Evolutionary conservation across 92 coral and sea anemone species (phyloP), one percentile per base, ranked within the genome.

Genomic region (Bergia puertoricense): DNA sequence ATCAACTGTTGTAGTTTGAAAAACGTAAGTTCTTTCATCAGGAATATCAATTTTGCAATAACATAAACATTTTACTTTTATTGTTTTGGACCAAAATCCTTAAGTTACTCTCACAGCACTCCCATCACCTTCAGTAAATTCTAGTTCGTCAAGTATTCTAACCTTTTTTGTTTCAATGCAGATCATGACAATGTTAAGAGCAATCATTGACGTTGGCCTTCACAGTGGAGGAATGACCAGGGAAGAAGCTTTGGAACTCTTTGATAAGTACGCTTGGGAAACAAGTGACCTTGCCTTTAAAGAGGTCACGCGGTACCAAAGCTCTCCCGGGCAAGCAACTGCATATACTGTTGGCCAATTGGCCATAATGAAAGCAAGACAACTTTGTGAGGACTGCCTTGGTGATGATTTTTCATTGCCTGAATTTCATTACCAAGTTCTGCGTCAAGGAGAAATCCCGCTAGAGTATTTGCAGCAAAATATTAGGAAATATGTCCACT

Each of bases 131-230:
- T 8, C 18, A 18, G 59, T 54, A 10, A 13, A 11, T 54, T 54
- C 59, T 54, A 10, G 54, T 48, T 48, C 9, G 9, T 48, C 59
- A 54, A 10, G 59, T 3, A 10, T 54, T 54, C 59, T 54, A 54
- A 54, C 14, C 59, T 38, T 23, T 59, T 67, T 71, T 71, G 62
- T 16, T 71, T 6, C 59, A 15, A 23, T 67, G 43, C 89, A 97
- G 99, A 97, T 97, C 79, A 91, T 97, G 66, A 96, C 97, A 20
- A 93, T 96, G 2, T 57, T 97, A 30, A 94, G 99, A 40, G 92
- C 95, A 18, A 93, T 95, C 66, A 90, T 97, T 14, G 99, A 97
- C 88, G 91, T 94, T 15, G 97, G 98, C 9, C 89, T 97, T 30
- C 97, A 97, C 77, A 93, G 86, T 76, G 65, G 79, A 75, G 96